Percentiles rank a stretch among this genome's conserved stretches.
phyloP scores from a whole-genome alignment of 2,797 vertebrate genomes.

The Ptychadena robeensis region DNA sequence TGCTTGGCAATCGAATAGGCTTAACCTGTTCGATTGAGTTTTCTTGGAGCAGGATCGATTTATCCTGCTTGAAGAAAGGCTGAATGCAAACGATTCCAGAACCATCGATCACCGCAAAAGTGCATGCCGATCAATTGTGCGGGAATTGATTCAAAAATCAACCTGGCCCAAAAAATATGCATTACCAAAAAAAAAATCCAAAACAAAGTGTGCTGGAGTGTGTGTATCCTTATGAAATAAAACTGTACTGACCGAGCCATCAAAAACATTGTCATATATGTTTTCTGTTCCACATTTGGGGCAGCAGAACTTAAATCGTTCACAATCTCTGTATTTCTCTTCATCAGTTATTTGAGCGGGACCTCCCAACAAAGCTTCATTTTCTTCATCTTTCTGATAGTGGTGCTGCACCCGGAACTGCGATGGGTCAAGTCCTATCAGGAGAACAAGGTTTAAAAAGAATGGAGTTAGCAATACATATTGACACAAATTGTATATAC shows the following conservation, averaged over 20 bases:
- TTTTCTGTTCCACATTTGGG: conserved; percentile 88
- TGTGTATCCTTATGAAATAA: neutral
- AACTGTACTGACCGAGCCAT: conserved; percentile 82
- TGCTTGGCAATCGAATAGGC: too few relatives aligned
- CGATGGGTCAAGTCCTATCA: conserved; percentile 89
- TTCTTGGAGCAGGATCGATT: too few relatives aligned
- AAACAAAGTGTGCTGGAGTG: neutral
- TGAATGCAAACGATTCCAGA: too few relatives aligned
- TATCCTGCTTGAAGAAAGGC: too few relatives aligned
- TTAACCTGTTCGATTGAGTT: too few relatives aligned
- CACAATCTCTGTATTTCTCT: conserved; percentile 92
- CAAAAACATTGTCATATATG: conserved; percentile 90
- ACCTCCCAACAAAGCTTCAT: conserved; percentile 83
- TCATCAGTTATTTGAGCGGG: conserved; percentile 91
- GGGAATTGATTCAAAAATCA: too few relatives aligned
- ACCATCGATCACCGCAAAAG: too few relatives aligned
- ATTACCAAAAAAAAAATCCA: neutral
- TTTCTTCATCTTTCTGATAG: conserved; percentile 91
- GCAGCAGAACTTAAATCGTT: conserved; percentile 90
- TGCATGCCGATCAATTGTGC: too few relatives aligned
- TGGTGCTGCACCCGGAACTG: conserved; percentile 90
- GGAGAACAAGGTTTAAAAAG: conserved; percentile 13
- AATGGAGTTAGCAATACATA: too few relatives aligned
- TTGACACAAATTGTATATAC: too few relatives aligned
- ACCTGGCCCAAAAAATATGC: too few relatives aligned